Percentiles rank a stretch among this genome's conserved stretches.
Conservation (phyloP, 2,888 invertebrate genomes). For the Rhingia campestris region DNA sequence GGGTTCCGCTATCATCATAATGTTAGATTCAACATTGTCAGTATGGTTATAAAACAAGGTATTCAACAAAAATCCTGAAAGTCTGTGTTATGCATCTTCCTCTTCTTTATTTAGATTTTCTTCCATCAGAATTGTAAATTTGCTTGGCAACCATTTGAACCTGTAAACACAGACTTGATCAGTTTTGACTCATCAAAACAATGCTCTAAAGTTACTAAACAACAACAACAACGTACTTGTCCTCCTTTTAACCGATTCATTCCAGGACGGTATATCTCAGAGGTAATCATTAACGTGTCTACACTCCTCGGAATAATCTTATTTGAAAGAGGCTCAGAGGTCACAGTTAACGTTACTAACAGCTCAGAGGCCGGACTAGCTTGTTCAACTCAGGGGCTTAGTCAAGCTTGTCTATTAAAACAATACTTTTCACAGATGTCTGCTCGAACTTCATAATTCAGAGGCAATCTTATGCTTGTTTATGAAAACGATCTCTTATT, state of each 20-base stretch:
- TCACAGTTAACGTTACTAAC: neutral
- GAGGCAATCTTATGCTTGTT: slow-evolving; percentile 1
- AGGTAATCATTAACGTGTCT: slow-evolving; percentile 5
- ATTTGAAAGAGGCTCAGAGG: neutral
- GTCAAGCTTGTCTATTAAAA: slow-evolving; percentile 8
- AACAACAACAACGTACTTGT: neutral
- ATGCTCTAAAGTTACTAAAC: neutral
- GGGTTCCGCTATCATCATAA: too few relatives aligned
- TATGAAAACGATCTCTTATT: neutral
- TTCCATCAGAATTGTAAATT: too few relatives aligned
- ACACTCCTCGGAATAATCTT: neutral
- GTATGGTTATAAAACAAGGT: slow-evolving; percentile 1
- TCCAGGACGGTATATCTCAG: slow-evolving; percentile 18
- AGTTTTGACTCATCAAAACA: slow-evolving; percentile 27
- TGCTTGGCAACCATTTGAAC: slow-evolving; percentile 1
- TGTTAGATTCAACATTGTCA: neutral
- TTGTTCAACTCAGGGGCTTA: too few relatives aligned
- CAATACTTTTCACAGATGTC: neutral
- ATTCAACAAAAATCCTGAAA: neutral
- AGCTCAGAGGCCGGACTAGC: too few relatives aligned
- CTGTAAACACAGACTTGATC: slow-evolving; percentile 17
- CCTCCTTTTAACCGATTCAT: neutral
- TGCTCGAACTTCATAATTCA: neutral
- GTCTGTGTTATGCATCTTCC: neutral
- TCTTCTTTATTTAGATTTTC: too few relatives aligned